Evolutionary conservation across 2,113 vertebrate genomes (phyloP), one percentile per base, ranked within the genome.

Genomic region (Ursus arctos): DNA sequence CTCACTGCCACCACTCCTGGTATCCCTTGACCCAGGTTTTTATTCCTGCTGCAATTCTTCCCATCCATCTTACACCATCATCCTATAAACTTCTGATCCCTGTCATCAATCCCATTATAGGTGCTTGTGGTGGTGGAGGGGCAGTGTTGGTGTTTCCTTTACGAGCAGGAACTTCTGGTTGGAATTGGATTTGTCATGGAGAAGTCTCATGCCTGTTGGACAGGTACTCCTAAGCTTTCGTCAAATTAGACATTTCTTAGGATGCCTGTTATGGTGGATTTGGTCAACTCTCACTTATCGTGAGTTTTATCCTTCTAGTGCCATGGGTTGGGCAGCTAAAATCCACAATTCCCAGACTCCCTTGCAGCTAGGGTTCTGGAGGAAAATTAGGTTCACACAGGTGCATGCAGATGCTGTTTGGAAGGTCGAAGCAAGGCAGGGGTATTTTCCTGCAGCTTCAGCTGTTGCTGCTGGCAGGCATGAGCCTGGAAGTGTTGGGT

Each of bases 321-420:
- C 85, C 21, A 87, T 47, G 9, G 24, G 36, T 36, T 84, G 74
- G 28, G 36, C 49, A 88, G 49, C 24, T 76, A 43, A 93, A 74
- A 88, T 7, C 3, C 84, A 14, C 2, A 33, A 2, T 82, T 77
- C 69, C 21, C 55, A 84, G 94, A 89, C 67, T 95, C 89, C 63
- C 94, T 94, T 96, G 94, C 79, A 94, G 74, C 90, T 90, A 96
- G 22, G 26, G 11, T 92, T 88, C 82, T 59, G 8, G 51, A 61
- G 89, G 72, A 83, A 94, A 74, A 84, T 40, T n/a, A 76, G n/a
- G 36, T 55, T 86, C n/a, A 69, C 21, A 3, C 13, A 71, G 2
- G 31, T 57, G 12, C n/a, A 26, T 0, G 1, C 6, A 81, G 63
- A 31, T 57, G 28, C 22, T 11, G 1, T 95, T 86, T 63, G 86